Conservation (phyloP, 1,140 invertebrate genomes). For the Eriosoma lanigerum region DNA sequence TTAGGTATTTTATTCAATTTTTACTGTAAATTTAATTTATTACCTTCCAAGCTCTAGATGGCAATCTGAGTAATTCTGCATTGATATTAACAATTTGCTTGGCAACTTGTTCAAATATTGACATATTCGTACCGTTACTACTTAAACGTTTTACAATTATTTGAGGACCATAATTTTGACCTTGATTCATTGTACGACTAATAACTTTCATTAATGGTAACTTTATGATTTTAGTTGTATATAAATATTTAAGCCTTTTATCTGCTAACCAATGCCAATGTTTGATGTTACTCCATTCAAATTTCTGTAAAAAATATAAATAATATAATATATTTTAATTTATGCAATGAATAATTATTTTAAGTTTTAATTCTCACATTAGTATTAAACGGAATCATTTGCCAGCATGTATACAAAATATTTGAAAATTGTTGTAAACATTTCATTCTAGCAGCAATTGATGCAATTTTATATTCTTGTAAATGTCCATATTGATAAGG, state of each 20-base stretch:
- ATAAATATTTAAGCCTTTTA: slow-evolving; percentile 62
- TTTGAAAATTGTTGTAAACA: slow-evolving; percentile 68
- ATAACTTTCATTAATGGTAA: slow-evolving; percentile 68
- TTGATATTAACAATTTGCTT: slow-evolving; percentile 67
- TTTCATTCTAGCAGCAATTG: slow-evolving; percentile 63
- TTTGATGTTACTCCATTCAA: slow-evolving; percentile 58
- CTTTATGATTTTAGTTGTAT: slow-evolving; percentile 67
- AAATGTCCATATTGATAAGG: slow-evolving; percentile 65
- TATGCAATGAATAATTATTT: background rate
- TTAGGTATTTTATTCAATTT: no score
- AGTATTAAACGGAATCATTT: slow-evolving; percentile 63
- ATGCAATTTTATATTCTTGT: slow-evolving; percentile 60
- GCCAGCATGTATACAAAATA: slow-evolving; percentile 67
- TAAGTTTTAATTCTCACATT: slow-evolving; percentile 54
- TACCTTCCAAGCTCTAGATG: slow-evolving; percentile 70
- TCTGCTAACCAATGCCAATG: slow-evolving; percentile 60
- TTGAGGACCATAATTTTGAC: slow-evolving; percentile 69
- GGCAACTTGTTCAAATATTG: slow-evolving; percentile 68
- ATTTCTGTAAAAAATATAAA: slow-evolving; percentile 55
- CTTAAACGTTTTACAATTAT: slow-evolving; percentile 66
- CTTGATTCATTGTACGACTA: slow-evolving; percentile 70
- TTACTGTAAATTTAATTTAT: slow-evolving; percentile 52
- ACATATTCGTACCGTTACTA: slow-evolving; percentile 63
- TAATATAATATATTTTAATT: background rate
- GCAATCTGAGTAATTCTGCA: slow-evolving; percentile 64